These are phyloP conservation scores for Tenualosa thibaudeaui DNA, from an alignment of 2,797 vertebrate genomes.

Conservation along the genomic window DNA sequence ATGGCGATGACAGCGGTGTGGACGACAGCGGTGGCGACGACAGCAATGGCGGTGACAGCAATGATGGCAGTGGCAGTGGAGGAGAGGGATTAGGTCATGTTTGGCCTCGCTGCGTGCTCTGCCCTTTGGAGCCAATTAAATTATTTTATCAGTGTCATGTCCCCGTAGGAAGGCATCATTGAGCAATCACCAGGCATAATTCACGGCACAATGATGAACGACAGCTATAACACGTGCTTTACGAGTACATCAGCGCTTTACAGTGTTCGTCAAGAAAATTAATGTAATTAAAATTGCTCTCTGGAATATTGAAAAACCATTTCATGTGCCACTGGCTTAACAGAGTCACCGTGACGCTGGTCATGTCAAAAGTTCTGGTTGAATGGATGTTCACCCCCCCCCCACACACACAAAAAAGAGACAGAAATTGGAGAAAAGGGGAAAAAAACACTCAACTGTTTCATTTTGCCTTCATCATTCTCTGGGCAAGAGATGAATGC, in stretches of 20 bases:
- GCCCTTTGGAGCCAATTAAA: constrained; percentile 78
- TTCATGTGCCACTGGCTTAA: constrained; percentile 86
- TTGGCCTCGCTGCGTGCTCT: constrained; percentile 59
- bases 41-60: too few species aligned
- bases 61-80: neutral
- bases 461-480: neutral
- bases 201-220: constrained; percentile 81
- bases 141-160: constrained; percentile 66
- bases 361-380: constrained; percentile 51
- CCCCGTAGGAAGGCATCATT: constrained; percentile 73
- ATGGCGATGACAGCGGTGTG: too few species aligned
- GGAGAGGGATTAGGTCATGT: constrained; percentile 29
- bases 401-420: too few species aligned
- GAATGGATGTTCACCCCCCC: constrained; percentile 43
- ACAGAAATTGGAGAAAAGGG: constrained; percentile 16
- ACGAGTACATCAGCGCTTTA: constrained; percentile 90
- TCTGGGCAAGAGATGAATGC: neutral
- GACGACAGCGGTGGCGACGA: too few species aligned
- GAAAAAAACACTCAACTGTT: constrained; percentile 29
- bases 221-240: constrained; percentile 78
- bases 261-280: constrained; percentile 85
- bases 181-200: constrained; percentile 75
- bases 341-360: constrained; percentile 59
- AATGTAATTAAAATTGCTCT: constrained; percentile 94
- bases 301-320: constrained; percentile 77